A percentile compares a stretch with the other conserved stretches of the same genome.
These are phyloP conservation scores for Pangasius mekongensis DNA, from an alignment of 2,797 vertebrate species.

Conservation along the genomic window DNA sequence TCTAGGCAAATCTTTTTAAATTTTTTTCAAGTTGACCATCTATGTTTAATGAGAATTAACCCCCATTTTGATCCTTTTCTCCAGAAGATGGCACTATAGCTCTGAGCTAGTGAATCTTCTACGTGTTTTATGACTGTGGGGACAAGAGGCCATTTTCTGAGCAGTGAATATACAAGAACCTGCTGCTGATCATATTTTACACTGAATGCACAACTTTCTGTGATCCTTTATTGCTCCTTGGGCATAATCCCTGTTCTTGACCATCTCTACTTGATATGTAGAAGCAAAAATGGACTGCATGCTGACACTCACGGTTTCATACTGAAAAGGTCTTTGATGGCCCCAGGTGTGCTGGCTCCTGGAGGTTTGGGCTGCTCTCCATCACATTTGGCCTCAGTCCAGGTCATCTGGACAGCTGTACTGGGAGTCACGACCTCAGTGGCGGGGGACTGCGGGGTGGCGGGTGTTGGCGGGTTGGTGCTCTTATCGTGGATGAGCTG, in stretches of 20 bases:
- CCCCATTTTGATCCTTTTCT: neutral
- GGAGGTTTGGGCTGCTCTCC: slow-evolving; percentile 88
- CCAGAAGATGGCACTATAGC: slow-evolving; percentile 43
- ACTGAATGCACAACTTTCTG: neutral
- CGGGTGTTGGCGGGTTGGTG: slow-evolving; percentile 86
- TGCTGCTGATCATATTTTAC: neutral
- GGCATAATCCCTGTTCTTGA: neutral
- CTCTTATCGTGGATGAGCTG: slow-evolving; percentile 96
- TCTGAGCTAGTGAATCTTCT: neutral
- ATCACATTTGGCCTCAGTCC: slow-evolving; percentile 90
- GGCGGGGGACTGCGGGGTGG: slow-evolving; percentile 83
- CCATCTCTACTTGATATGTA: neutral
- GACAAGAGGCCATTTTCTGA: slow-evolving; percentile 44
- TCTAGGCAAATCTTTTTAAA: neutral
- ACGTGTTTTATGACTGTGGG: neutral
- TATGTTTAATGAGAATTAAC: neutral
- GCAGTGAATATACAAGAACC: neutral
- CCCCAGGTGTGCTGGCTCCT: slow-evolving; percentile 85
- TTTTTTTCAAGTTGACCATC: neutral
- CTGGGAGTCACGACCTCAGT: slow-evolving; percentile 83
- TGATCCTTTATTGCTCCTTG: neutral
- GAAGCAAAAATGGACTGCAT: neutral
- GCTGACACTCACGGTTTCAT: slow-evolving; percentile 93
- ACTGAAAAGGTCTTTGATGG: slow-evolving; percentile 97
- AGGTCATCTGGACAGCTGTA: slow-evolving; percentile 95